phyloP scores from a whole-genome alignment of 2,797 vertebrate genomes.

The Lacerta agilis region DNA sequence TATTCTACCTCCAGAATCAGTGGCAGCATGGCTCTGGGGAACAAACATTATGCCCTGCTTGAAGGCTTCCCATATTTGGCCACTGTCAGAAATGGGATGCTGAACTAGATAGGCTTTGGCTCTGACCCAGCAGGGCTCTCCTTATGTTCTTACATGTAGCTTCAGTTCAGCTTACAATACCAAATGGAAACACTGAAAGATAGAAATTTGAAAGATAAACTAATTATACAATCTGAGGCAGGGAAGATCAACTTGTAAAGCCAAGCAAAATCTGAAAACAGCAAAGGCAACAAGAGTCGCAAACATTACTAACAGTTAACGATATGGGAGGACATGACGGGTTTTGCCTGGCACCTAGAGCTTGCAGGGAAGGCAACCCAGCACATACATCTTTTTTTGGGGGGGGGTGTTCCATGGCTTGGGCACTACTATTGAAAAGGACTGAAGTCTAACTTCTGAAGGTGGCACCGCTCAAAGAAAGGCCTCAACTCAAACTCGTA shows the following conservation, averaged over 20 bases:
- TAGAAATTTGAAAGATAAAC: neutral
- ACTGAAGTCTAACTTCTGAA: neutral
- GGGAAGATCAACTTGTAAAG: neutral
- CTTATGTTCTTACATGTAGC: neutral
- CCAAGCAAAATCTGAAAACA: neutral
- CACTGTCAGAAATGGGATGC: neutral
- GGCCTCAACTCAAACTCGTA: neutral
- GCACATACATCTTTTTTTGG: neutral
- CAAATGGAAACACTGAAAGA: neutral
- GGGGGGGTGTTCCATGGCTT: no score
- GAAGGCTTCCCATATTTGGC: no score
- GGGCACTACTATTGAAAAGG: neutral
- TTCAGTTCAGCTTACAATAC: neutral
- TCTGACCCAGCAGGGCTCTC: no score
- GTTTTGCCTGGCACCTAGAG: neutral
- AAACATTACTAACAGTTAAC: neutral
- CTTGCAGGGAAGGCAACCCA: neutral
- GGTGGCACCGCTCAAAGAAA: neutral
- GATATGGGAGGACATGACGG: neutral
- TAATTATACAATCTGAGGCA: neutral
- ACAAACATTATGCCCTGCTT: no score
- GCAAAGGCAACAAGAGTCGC: neutral
- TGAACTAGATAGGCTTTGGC: neutral
- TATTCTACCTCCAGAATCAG: no score
- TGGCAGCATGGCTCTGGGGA: no score